These are phyloP conservation scores for Clupea harengus DNA, from an alignment of 2,113 vertebrate species.

Conservation along the genomic window DNA sequence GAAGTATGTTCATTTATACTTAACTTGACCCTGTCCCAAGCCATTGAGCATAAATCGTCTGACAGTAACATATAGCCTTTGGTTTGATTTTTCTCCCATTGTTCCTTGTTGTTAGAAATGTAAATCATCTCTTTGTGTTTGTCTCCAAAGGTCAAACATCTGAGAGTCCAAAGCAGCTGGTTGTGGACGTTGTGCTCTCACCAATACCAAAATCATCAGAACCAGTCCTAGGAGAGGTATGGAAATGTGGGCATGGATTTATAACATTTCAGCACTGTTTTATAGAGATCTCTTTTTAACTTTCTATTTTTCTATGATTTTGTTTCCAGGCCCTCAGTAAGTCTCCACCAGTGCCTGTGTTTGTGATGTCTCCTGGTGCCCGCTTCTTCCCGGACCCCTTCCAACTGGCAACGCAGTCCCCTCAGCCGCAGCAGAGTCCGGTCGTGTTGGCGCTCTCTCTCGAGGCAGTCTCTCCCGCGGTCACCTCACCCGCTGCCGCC, in stretches of 20 bases:
- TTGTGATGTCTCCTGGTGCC: constrained; percentile 62
- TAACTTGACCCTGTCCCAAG: not conserved
- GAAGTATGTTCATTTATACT: not conserved
- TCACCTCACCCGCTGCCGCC: constrained; percentile 40
- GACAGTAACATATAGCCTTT: too few relatives aligned
- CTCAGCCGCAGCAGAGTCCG: constrained; percentile 46
- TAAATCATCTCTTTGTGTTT: constrained; percentile 18
- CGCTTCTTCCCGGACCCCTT: constrained; percentile 76
- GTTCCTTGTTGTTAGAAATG: not conserved
- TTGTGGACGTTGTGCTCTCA: constrained; percentile 55
- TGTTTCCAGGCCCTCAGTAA: constrained; percentile 45
- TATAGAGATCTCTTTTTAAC: not conserved
- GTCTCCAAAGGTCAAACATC: constrained; percentile 53
- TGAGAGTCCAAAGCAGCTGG: constrained; percentile 43
- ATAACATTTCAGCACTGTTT: not conserved
- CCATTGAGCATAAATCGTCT: not conserved
- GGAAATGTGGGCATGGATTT: not conserved
- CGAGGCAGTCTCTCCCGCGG: not conserved
- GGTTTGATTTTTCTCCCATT: too few relatives aligned
- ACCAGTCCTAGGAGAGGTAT: constrained; percentile 33
- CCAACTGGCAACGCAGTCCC: constrained; percentile 49
- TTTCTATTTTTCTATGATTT: not conserved
- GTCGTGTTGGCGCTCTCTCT: constrained; percentile 40
- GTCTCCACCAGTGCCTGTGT: constrained; percentile 36
- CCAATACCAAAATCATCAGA: constrained; percentile 50